Base-by-base conservation (phyloP, 2,797 vertebrate species). In the Pyrocephalus nanus region DNA sequence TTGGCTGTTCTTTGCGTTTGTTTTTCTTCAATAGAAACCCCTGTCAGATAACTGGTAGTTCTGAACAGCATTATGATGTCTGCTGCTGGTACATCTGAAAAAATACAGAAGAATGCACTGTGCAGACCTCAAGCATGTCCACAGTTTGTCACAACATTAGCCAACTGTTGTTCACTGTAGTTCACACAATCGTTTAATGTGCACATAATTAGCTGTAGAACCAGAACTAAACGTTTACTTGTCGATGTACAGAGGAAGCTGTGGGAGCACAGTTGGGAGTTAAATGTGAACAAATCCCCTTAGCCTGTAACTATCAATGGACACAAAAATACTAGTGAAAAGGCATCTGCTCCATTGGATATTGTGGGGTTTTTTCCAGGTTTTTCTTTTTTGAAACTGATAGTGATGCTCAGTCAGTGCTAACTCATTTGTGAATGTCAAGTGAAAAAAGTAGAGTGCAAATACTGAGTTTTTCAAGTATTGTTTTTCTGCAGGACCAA, bases 401-500 rank as follows among this genome's bases (percentile, higher is more conserved):
- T 40, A 58, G 23, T 57, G 40, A 45, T 73, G 25, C 23, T 12
- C 3, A 27, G 7, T 74, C 20, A 80, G 30, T 77, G 74, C 18
- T 42, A 77, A 65, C 32, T 67, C 0, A 22, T 66, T 75, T 82
- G 23, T 75, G 45, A 88, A 50, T 32, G 18, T 66, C 71, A 42
- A 30, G 6, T 77, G 25, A 32, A 69, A 91, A 61, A 57, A 2
- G 1, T 20, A 19, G 5, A 21, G 5, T 77, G 38, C 22, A 85
- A 40, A 55, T 79, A 38, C 11, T 76, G 40, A 72, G 7, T 42
- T 77, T 47, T 40, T 42, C 34, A 78, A 48, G 34, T 88, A 45
- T 2, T 86, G 2, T 40, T 94, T 70, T 85, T 74, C 45, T 92
- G 40, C 94, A 99, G 99, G 99, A 99, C 86, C 99, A 99, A 96